These are phyloP conservation scores for Myripristis murdjan DNA, from an alignment of 2,797 vertebrate genomes.

Conservation along the genomic window DNA sequence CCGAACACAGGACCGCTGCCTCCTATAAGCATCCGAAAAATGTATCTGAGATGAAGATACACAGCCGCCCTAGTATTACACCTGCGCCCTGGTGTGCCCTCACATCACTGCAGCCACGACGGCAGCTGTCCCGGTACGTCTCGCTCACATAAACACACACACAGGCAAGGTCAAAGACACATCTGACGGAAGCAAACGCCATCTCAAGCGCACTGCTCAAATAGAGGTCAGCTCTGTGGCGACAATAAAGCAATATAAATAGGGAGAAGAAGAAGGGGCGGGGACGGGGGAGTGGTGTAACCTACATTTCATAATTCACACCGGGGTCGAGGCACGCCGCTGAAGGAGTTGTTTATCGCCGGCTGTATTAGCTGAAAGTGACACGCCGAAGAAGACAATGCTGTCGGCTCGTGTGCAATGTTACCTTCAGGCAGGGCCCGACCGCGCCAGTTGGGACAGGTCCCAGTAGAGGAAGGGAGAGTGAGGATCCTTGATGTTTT, in stretches of 20 bases:
- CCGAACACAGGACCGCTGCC: neutral
- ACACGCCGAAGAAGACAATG: constrained; percentile 65
- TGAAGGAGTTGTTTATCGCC: constrained; percentile 42
- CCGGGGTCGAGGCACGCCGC: neutral
- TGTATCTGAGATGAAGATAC: neutral
- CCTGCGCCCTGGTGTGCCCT: neutral
- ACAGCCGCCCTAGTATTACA: neutral
- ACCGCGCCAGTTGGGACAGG: constrained; percentile 39
- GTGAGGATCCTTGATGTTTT: constrained; percentile 40
- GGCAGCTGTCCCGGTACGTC: neutral
- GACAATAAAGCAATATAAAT: constrained; percentile 14
- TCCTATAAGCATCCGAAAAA: neutral
- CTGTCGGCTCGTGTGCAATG: constrained; percentile 61
- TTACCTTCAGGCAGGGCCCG: constrained; percentile 53
- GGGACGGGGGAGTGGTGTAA: neutral
- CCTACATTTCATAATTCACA: neutral
- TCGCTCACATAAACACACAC: neutral
- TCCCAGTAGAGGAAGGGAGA: constrained; percentile 26
- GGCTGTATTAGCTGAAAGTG: constrained; percentile 45
- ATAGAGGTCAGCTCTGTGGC: neutral
- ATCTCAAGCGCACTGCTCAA: neutral
- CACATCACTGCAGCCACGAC: neutral
- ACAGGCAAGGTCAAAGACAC: neutral
- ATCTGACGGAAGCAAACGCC: neutral
- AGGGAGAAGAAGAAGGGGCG: neutral